Conservation (phyloP, 2,113 vertebrate species). For the Pollachius pollachius region DNA sequence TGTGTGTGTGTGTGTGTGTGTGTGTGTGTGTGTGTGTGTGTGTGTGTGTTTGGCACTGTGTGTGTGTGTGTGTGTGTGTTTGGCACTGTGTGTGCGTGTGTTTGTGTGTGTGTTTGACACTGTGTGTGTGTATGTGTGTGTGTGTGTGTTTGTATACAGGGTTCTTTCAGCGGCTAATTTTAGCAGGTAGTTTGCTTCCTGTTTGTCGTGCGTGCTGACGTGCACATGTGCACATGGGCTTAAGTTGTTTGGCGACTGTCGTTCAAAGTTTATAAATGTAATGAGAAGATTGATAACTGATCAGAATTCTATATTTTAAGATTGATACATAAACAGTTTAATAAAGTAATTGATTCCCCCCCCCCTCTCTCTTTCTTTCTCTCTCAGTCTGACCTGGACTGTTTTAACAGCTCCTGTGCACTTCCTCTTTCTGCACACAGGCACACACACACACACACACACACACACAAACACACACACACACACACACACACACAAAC, state of each 20-base stretch:
- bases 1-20: background rate
- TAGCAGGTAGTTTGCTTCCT: slow-evolving; percentile 40
- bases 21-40: no score
- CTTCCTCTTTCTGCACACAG: slow-evolving; percentile 59
- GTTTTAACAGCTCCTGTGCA: slow-evolving; percentile 69
- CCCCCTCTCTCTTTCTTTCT: background rate
- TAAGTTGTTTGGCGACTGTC: background rate
- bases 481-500: slow-evolving; percentile 7
- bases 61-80: no score
- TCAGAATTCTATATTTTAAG: no score
- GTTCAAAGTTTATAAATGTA: background rate
- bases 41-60: no score
- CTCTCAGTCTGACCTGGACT: slow-evolving; percentile 41
- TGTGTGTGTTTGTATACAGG: background rate
- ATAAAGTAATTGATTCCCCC: background rate
- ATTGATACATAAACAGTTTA: no score
- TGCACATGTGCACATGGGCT: background rate
- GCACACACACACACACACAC: slow-evolving; percentile 30
- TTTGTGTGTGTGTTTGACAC: background rate
- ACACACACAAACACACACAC: slow-evolving; percentile 16
- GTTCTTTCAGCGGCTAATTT: slow-evolving; percentile 27
- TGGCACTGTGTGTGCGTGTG: background rate
- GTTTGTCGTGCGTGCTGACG: slow-evolving; percentile 1
- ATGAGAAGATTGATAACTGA: background rate
- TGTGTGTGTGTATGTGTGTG: slow-evolving; percentile 1